Evolutionary conservation across 2,113 vertebrate genomes (phyloP).

Genomic region (Ellobius talpinus): DNA sequence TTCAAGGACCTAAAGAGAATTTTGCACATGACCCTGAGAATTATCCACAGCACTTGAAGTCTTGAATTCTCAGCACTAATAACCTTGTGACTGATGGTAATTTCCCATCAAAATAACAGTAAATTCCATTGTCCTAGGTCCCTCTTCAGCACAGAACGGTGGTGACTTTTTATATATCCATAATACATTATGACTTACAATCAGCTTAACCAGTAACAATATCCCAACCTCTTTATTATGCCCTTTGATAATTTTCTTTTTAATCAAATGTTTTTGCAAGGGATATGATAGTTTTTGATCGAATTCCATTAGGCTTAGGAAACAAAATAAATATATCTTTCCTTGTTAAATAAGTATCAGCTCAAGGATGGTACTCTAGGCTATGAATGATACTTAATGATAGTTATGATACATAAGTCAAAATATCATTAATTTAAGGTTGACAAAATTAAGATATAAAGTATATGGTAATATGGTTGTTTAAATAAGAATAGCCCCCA

Average conservation of each 20-base stretch:
- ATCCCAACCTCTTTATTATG: constrained; percentile 3
- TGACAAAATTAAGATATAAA: background rate
- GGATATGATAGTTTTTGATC: constrained; percentile 2
- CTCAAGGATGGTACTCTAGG: background rate
- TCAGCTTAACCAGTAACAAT: constrained; percentile 17
- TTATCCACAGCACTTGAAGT: background rate
- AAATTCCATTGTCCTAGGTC: background rate
- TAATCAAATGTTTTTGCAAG: constrained; percentile 59
- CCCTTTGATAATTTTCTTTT: background rate
- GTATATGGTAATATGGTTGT: background rate
- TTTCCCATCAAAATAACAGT: constrained; percentile 10
- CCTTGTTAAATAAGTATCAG: background rate
- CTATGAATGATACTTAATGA: background rate
- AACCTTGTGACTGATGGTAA: background rate
- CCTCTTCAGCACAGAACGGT: background rate
- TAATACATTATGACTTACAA: constrained; percentile 19
- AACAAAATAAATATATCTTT: background rate
- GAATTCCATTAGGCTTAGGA: constrained; percentile 38
- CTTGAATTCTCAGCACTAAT: constrained; percentile 9
- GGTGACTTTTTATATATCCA: constrained; percentile 20
- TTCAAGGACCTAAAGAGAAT: background rate
- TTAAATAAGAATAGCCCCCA: background rate
- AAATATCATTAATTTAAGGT: constrained; percentile 24
- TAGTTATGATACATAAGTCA: background rate
- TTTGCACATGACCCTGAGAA: background rate